Evolutionary conservation across 2,113 vertebrate species (phyloP), one percentile per base, ranked within the genome.

Genomic region (Mormyrus lacerda): DNA sequence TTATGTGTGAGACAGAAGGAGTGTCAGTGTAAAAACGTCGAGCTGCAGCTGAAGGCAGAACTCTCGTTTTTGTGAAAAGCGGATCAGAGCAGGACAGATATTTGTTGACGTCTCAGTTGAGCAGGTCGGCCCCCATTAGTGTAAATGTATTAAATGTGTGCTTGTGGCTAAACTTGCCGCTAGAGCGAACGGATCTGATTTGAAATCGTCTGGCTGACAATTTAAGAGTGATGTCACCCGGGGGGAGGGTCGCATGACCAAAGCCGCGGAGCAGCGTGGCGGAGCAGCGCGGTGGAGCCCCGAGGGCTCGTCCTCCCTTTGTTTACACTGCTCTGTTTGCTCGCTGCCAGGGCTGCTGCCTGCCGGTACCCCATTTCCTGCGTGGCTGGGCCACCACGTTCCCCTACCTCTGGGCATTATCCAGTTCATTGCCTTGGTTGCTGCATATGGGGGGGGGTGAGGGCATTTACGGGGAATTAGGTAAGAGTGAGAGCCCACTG

Each of bases 391-490:
- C 47, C 58, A 31, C n/a, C 42, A 50, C 27, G 11, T 35, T 39
- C 65, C 13, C 84, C 17, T 27, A 48, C 19, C 84, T 51, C 65
- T 31, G 31, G 48, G 65, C 69, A 87, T 87, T 87, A 31, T 24
- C 11, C 48, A 42, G 85, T 27, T 51, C 85, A 51, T 87, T 86
- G 42, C 89, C 89, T 51, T 35, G n/a, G 55, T n/a, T 11, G 83
- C 44, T 45, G 73, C 73, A 15, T 73, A 53, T 24, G 58, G 48
- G 76, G 42, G 85, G 87, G n/a, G 50, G 1, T 10, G 35, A 13
- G 69, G 11, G 13, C 51, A 51, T 90, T 90, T 61, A 47, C 24
- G 8, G 73, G 87, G 86, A 88, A 88, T 90, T 90, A 88, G 42
- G 50, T 87, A 88, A 90, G 42, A 88, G 31, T 65, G 24, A 88